A percentile compares a stretch with the other conserved stretches of the same genome.
phyloP scores from a whole-genome alignment of 2,113 vertebrate genomes.

The Trematocara unimaculatum region DNA sequence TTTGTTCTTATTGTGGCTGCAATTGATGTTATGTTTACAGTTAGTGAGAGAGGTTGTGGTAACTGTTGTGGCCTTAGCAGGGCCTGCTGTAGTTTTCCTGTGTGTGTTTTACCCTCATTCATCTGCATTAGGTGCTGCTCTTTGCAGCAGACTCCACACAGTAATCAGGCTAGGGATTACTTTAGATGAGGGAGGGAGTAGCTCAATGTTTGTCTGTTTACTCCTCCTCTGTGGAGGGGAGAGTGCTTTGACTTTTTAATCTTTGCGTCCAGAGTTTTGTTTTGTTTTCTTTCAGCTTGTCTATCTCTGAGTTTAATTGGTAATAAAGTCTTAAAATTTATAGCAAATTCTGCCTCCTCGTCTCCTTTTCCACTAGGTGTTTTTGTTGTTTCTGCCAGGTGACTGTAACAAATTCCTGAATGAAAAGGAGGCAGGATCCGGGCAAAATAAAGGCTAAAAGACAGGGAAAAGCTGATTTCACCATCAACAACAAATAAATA shows the following conservation, averaged over 20 bases:
- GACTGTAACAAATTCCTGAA: background rate
- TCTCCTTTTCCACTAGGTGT: background rate
- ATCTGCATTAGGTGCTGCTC: background rate
- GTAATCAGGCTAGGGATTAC: background rate
- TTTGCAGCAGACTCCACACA: background rate
- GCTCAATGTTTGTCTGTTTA: background rate
- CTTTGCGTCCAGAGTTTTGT: background rate
- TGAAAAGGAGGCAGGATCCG: fast-evolving
- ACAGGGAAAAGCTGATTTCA: background rate
- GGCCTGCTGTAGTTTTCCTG: background rate
- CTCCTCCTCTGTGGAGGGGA: background rate
- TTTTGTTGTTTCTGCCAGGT: background rate
- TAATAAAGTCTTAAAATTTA: background rate
- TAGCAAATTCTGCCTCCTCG: background rate
- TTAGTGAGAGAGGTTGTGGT: background rate
- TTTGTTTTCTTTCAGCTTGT: background rate
- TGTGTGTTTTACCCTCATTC: background rate
- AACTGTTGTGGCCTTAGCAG: background rate
- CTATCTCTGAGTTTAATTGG: background rate
- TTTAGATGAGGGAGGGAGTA: background rate
- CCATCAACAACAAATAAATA: background rate
- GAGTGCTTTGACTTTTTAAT: background rate
- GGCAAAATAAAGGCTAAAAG: background rate
- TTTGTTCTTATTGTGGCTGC: background rate
- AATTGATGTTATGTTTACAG: background rate